Base-by-base conservation (phyloP, 2,797 vertebrate species). In the Zalophus californianus region DNA sequence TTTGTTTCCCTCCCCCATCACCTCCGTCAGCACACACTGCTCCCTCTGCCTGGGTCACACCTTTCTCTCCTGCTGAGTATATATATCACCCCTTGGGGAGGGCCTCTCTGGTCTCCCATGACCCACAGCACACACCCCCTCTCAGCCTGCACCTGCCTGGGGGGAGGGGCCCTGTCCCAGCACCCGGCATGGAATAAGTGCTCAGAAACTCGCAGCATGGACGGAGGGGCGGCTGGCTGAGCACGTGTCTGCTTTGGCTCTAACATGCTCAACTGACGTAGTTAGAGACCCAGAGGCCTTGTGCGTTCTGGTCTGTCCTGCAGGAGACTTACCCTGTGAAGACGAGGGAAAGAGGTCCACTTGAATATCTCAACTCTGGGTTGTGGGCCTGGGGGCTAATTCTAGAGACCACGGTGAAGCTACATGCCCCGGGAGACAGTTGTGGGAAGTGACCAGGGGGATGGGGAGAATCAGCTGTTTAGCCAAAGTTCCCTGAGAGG, bases 241-340 rank as follows among this genome's bases (percentile, higher is more conserved):
- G 23, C 3, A 7, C 0, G 0, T 38, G 92, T 9, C 3, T 32
- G 25, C 4, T 6, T 3, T 0, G 2, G 35, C 44, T 41, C 58
- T 44, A 0, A 7, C 6, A 4, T 10, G 58, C 15, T 20, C 20
- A 2, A 64, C 38, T 48, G 27, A 25, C 0, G 0, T 18, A 20
- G 20, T 52, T 27, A 52, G n/a, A 66, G n/a, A 50, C 21, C n/a
- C n/a, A 25, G 75, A 38, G 8, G n/a, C 23, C 11, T 21, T 3
- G 3, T 14, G 48, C 8, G 4, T 35, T 83, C 16, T 13, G 32
- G n/a, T 82, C 79, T 32, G 12, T 82, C 44, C 75, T n/a, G 29
- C 6, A 7, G 18, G 85, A 32, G 23, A 6, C 7, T 7, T 44
- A 35, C n/a, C 44, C 25, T 14, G 4, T 1, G 50, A 68, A 0